Percentiles rank a stretch among this genome's conserved stretches.
Conservation (phyloP, 2,888 invertebrate genomes). For the Oxystoma pomonae region DNA sequence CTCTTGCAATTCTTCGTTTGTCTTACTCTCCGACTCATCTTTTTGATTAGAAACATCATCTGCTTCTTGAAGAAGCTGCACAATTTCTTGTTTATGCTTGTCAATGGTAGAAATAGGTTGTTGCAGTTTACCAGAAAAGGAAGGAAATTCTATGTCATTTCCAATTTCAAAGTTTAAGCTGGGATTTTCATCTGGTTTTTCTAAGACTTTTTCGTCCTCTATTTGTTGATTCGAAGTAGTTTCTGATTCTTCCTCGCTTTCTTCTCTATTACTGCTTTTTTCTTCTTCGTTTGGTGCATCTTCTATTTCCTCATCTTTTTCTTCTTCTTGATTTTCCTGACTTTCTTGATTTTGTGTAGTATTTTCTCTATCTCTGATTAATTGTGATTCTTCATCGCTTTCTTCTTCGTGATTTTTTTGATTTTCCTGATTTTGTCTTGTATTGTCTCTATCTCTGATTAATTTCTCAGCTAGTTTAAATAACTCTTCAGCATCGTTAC, state of each 20-base stretch:
- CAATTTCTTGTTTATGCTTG: neutral
- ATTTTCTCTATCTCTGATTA: slow-evolving; percentile 15
- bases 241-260: no score
- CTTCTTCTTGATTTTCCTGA: slow-evolving; percentile 5
- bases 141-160: neutral
- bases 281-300: slow-evolving; percentile 7
- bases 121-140: neutral
- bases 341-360: slow-evolving; percentile 6
- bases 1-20: slow-evolving; percentile 6
- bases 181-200: neutral
- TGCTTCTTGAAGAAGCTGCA: neutral
- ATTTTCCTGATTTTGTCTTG: neutral
- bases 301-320: slow-evolving; percentile 5
- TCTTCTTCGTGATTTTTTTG: slow-evolving; percentile 1
- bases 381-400: slow-evolving; percentile 4
- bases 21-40: neutral
- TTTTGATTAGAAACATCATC: neutral
- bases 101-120: neutral
- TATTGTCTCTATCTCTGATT: neutral
- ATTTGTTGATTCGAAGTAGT: no score
- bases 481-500: neutral
- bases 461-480: neutral
- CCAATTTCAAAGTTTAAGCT: neutral
- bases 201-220: neutral
- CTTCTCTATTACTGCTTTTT: neutral